These are phyloP conservation scores for Stenopsyche tienmushanensis DNA, from an alignment of 1,140 invertebrate species.

Conservation along the genomic window DNA sequence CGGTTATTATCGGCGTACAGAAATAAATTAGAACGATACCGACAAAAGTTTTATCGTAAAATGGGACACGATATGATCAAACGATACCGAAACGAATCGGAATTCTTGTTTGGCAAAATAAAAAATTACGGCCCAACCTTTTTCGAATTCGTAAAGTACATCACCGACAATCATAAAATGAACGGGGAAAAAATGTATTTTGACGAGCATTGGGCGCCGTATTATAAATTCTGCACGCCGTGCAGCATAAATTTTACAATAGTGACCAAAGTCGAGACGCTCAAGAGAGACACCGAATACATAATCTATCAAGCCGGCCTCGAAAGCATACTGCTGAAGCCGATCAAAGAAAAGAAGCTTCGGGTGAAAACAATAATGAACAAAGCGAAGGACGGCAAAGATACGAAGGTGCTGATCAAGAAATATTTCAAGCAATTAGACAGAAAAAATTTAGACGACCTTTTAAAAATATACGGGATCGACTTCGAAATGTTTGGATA, in stretches of 20 bases:
- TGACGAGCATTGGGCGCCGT: slow-evolving; percentile 75
- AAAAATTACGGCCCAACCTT: slow-evolving; percentile 62
- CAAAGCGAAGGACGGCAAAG: slow-evolving; percentile 56
- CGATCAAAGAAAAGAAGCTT: slow-evolving; percentile 54
- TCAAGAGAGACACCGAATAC: slow-evolving; percentile 67
- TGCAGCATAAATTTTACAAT: slow-evolving; percentile 68
- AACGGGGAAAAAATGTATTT: slow-evolving; percentile 49
- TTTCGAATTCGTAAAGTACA: slow-evolving; percentile 68
- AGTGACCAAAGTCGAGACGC: slow-evolving; percentile 68
- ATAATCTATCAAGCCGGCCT: slow-evolving; percentile 63
- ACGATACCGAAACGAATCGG: slow-evolving; percentile 53
- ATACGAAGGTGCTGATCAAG: slow-evolving; percentile 56
- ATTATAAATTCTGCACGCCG: slow-evolving; percentile 72
- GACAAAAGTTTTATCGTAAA: slow-evolving; percentile 69
- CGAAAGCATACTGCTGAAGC: slow-evolving; percentile 56
- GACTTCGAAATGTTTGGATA: slow-evolving; percentile 74
- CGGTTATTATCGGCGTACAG: slow-evolving; percentile 85
- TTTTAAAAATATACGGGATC: slow-evolving; percentile 70
- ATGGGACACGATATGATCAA: slow-evolving; percentile 65
- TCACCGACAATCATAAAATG: slow-evolving; percentile 54
- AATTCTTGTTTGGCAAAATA: slow-evolving; percentile 47
- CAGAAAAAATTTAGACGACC: slow-evolving; percentile 58
- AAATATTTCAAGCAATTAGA: slow-evolving; percentile 66
- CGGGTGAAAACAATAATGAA: slow-evolving; percentile 56
- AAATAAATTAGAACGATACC: slow-evolving; percentile 81